phyloP scores from a whole-genome alignment of 2,113 vertebrate species.

The Ancistrus triradiatus region DNA sequence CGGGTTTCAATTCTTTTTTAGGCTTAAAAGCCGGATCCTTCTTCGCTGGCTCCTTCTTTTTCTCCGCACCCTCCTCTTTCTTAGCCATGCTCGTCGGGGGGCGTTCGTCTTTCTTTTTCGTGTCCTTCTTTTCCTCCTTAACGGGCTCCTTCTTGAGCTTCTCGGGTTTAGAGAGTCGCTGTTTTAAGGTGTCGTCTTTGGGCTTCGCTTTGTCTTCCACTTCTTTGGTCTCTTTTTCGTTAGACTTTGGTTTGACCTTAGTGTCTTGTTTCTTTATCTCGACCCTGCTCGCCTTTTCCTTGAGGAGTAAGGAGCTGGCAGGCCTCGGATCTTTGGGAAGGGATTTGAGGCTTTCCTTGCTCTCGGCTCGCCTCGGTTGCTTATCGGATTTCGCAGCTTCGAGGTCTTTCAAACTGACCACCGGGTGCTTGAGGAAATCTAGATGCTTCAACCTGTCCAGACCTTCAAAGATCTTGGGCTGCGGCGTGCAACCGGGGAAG shows the following conservation, averaged over 20 bases:
- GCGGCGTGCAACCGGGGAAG: constrained; percentile 86
- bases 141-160: constrained; percentile 71
- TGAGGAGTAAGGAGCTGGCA: constrained; percentile 47
- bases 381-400: constrained; percentile 59
- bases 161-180: constrained; percentile 59
- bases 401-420: constrained; percentile 77
- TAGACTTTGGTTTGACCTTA: constrained; percentile 63
- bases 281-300: constrained; percentile 55
- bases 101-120: constrained; percentile 69
- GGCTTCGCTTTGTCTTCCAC: constrained; percentile 66
- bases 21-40: constrained; percentile 58
- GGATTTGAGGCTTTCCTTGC: constrained; percentile 81
- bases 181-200: constrained; percentile 53
- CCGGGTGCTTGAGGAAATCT: constrained; percentile 78
- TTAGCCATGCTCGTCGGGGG: constrained; percentile 27
- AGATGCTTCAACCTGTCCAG: constrained; percentile 84
- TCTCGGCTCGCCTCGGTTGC: constrained; percentile 73
- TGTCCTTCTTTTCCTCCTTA: constrained; percentile 69
- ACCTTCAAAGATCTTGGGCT: constrained; percentile 81
- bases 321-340: constrained; percentile 57
- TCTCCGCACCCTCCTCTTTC: constrained; percentile 60
- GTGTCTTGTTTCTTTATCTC: constrained; percentile 65
- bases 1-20: constrained; percentile 70
- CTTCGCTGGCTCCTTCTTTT: constrained; percentile 58
- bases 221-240: constrained; percentile 55